A percentile compares a stretch with the other conserved stretches of the same genome.
Conservation (phyloP, 2,888 invertebrate species). For the Scaptomyza flava region DNA sequence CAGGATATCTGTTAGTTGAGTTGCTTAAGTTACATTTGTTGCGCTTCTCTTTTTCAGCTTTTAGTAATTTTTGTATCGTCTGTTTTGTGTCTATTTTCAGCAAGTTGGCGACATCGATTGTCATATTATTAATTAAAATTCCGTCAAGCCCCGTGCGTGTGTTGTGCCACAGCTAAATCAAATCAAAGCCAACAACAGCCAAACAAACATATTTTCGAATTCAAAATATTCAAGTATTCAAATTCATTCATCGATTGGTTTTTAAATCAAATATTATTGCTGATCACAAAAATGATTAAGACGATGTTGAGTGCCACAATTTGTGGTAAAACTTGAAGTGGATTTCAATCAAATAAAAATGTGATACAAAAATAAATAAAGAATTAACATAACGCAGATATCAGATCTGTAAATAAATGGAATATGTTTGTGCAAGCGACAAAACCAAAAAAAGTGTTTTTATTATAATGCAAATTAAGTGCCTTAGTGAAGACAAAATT, state of each 20-base stretch:
- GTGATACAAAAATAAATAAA: conserved; percentile 26
- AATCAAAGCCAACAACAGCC: conserved; percentile 51
- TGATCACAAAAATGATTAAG: conserved; percentile 9
- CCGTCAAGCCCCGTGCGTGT: conserved; percentile 57
- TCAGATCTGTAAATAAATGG: conserved; percentile 42
- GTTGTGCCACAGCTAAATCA: conserved; percentile 44
- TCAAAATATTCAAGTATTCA: conserved; percentile 67
- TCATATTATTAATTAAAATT: conserved; percentile 74
- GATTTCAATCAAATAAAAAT: conserved; percentile 21
- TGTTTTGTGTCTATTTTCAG: conserved; percentile 70
- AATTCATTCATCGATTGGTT: conserved; percentile 72
- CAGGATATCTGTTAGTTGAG: conserved; percentile 11
- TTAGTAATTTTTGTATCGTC: conserved; percentile 49
- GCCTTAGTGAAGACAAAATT: conserved; percentile 43
- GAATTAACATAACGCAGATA: conserved; percentile 25
- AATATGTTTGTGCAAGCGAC: conserved; percentile 13
- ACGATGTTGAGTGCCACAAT: conserved; percentile 46
- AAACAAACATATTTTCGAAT: conserved; percentile 8
- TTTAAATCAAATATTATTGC: conserved; percentile 39
- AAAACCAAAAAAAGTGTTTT: conserved; percentile 47
- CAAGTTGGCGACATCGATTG: conserved; percentile 65
- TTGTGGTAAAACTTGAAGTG: conserved; percentile 47
- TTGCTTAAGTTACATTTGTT: background rate
- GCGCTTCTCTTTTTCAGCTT: conserved; percentile 3
- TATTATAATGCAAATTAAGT: conserved; percentile 73